Evolutionary conservation across 2,113 vertebrate species (phyloP).

Genomic region (Sylvilagus bachmani): DNA sequence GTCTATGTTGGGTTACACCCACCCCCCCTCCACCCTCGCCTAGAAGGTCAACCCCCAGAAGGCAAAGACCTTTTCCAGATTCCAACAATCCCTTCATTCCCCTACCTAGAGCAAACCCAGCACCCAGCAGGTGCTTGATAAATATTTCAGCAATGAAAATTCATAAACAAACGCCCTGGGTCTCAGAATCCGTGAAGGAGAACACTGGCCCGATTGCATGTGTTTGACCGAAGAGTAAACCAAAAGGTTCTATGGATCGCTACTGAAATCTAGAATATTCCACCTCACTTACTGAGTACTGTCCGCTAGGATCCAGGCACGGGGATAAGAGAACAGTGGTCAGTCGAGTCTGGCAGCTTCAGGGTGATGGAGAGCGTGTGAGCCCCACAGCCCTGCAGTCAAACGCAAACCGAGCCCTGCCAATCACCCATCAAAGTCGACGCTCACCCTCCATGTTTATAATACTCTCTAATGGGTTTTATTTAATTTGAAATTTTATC

Average conservation of each 20-base stretch:
- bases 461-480: neutral
- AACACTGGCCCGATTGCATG: neutral
- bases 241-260: neutral
- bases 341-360: neutral
- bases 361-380: neutral
- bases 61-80: neutral
- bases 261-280: neutral
- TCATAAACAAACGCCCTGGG: neutral
- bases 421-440: neutral
- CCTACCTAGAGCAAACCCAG: neutral
- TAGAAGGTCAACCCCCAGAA: neutral
- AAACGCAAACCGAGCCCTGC: neutral
- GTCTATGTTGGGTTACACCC: neutral
- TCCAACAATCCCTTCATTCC: neutral
- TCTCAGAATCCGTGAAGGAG: neutral
- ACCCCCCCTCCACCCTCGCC: neutral
- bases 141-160: neutral
- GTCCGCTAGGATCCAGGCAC: neutral
- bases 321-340: neutral
- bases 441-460: neutral
- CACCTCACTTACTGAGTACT: neutral
- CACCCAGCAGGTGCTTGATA: neutral
- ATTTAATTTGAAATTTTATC: neutral
- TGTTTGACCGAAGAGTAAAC: conserved; percentile 34
- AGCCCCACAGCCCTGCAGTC: neutral